These are phyloP conservation scores for Drosophila sulfurigaster DNA, from an alignment of 1,140 invertebrate species.

Conservation along the genomic window DNA sequence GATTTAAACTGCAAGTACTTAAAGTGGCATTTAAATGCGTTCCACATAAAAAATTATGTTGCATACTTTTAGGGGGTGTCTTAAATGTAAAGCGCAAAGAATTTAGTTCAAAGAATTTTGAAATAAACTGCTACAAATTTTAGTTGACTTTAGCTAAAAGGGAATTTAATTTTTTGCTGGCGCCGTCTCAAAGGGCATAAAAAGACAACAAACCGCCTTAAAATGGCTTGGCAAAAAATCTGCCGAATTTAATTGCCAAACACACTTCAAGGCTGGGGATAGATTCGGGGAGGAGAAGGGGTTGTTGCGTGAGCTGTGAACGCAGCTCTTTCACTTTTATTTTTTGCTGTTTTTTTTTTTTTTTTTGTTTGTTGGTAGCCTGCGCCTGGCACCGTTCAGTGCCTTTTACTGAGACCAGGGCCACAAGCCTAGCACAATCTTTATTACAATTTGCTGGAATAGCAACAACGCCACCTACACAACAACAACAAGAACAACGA, in stretches of 20 bases:
- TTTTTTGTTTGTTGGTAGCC: neutral
- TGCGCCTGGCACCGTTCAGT: constrained; percentile 25
- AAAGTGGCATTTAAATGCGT: constrained; percentile 8
- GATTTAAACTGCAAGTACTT: constrained; percentile 23
- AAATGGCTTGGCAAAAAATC: constrained; percentile 34
- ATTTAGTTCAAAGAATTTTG: neutral
- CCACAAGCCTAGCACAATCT: constrained; percentile 60
- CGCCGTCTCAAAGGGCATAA: neutral
- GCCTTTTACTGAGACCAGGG: constrained; percentile 59
- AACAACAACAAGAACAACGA: constrained; percentile 34
- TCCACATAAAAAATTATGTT: neutral
- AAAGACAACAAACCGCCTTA: constrained; percentile 8
- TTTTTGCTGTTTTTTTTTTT: neutral
- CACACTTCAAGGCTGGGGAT: constrained; percentile 31
- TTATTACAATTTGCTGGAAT: constrained; percentile 72
- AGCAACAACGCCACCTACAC: constrained; percentile 35
- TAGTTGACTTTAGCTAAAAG: neutral
- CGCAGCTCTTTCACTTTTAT: constrained; percentile 53
- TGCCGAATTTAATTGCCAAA: constrained; percentile 67
- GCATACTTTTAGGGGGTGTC: neutral
- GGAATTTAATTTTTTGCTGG: neutral
- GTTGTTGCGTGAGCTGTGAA: constrained; percentile 59
- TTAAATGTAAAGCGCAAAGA: neutral
- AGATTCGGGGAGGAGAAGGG: neutral
- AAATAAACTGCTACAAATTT: neutral